Conservation (phyloP, 2,888 invertebrate genomes). For the Thymelicus acteon region DNA sequence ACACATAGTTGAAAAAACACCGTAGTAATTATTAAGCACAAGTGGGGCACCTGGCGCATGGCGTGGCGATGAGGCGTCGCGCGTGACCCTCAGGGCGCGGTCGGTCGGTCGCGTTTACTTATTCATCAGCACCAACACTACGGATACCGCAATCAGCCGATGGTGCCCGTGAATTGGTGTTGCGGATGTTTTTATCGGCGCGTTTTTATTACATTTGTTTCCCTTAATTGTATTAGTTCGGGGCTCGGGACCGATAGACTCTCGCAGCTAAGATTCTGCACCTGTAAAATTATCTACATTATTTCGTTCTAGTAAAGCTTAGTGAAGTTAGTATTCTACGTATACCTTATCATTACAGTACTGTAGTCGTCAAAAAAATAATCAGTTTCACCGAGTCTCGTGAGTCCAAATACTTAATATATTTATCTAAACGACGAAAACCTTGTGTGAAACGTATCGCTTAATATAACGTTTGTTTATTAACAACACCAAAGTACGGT, state of each 20-base stretch:
- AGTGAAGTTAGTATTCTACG: no score
- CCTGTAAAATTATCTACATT: no score
- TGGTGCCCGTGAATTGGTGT: background rate
- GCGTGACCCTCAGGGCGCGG: background rate
- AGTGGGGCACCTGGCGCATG: background rate
- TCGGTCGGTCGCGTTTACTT: conserved; percentile 1
- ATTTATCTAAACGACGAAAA: background rate
- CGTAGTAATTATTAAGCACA: background rate
- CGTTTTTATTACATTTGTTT: no score
- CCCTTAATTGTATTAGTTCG: no score
- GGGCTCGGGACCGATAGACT: no score
- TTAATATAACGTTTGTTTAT: background rate
- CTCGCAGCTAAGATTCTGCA: no score
- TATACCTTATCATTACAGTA: background rate
- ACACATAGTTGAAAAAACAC: background rate
- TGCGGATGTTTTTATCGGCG: no score
- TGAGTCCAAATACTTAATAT: background rate
- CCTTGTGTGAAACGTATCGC: background rate
- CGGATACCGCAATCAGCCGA: background rate
- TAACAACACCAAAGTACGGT: background rate
- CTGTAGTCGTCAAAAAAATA: background rate
- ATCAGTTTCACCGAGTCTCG: no score
- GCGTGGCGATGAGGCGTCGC: no score
- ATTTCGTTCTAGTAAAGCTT: no score
- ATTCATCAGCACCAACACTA: background rate